Base-by-base conservation (phyloP, 2,797 vertebrate genomes). In the Champsocephalus esox region DNA sequence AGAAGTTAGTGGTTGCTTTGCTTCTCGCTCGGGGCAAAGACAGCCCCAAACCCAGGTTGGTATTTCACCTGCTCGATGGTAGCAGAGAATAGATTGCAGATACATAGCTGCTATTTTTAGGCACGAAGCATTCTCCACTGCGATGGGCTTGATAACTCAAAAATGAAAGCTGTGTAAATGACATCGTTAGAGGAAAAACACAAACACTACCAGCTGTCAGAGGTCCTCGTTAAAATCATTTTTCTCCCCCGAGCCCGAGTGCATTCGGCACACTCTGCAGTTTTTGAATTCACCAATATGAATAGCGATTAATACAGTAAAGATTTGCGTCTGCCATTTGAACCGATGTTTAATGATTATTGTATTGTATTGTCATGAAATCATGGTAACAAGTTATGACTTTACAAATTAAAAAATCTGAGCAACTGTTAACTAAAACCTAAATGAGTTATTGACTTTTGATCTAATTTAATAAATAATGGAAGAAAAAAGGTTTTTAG, bases 201-300 rank as follows among this genome's bases (percentile, higher is more conserved):
- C 48, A 50, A 38, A 1, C 45, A 52, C 49, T 28, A 59, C 28
- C 59, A 75, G 55, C 86, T 86, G 78, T 86, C 87, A 75, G 81
- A 88, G 74, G 70, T 87, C 63, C 82, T 88, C 73, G 66, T 80
- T 83, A 83, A 88, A 90, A 85, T 85, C 13, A 48, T 69, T 83
- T 80, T 63, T 71, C 69, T 81, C 54, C 48, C 75, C 46, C 2
- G 6, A 54, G 83, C 88, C 73, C 19, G 69, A 72, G 76, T 86
- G 70, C 68, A 80, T 78, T 81, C 79, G 77, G 80, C 83, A 81
- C 69, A 8, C 24, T 72, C 68, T 79, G 74, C 65, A 73, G 55
- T 81, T 84, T 83, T 76, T 68, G 46, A 51, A 66, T 46, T 75
- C 49, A 44, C 28, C 59, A 70, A 82, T 67, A 77, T 73, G 71